Base-by-base conservation (phyloP, 1,140 invertebrate genomes). In the Cotesia typhae region DNA sequence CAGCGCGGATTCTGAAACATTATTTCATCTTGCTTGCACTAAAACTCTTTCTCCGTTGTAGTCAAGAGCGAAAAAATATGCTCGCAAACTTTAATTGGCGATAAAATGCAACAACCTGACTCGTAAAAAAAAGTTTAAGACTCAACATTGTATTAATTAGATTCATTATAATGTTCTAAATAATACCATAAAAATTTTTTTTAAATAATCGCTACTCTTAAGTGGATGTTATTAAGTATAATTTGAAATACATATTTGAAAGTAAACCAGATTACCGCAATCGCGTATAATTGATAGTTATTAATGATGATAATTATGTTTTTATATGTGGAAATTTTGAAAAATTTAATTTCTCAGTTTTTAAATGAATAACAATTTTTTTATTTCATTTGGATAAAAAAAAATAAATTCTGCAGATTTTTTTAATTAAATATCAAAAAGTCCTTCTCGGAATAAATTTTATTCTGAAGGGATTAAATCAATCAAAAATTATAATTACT, bases 61-160 rank as follows among this genome's bases (percentile, higher is more conserved):
- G 74, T 74, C 28, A n/a, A 36, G n/a, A 36, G 67, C 53, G n/a
- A 63, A 17, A 52, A 60, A 63, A 47, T 47, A 55, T 52, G 36
- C 68, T 74, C 78, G 76, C 79, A 76, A 77, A 77, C 77, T 80
- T 85, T 85, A 84, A 85, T 85, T 85, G 83, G 82, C 81, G 84
- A 85, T 85, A 84, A 85, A 85, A 84, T 77, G 80, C 77, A 80
- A 78, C 70, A 79, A 47, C 41, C 41, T 6, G 81, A 77, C 79
- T 85, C 79, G 80, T 84, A 84, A 85, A 85, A 83, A 84, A 85
- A 83, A 38, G 81, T 52, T 67, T 73, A 77, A 81, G 84, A 81
- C 83, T 78, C 79, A 73, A 85, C 83, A 84, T 85, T 85, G 82
- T 85, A 85, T 85, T 85, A 85, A 85, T 85, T 85, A 83, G 80